Conservation (phyloP, 2,797 vertebrate species). For the Sebastes taczanowskii region DNA sequence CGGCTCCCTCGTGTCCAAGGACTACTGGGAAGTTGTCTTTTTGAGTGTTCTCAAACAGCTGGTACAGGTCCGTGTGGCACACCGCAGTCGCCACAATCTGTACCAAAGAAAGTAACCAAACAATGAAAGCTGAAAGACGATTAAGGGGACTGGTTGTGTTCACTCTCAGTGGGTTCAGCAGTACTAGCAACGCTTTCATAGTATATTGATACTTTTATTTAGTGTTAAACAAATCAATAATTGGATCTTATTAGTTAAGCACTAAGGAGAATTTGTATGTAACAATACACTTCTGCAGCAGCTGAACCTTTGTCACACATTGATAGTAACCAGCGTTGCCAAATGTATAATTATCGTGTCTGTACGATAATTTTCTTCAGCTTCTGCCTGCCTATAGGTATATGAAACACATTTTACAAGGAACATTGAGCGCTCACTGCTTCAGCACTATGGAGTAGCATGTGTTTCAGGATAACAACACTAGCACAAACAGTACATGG, state of each 20-base stretch:
- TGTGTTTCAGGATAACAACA: too few relatives aligned
- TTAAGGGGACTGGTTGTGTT: neutral
- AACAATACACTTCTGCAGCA: neutral
- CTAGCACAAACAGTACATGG: too few relatives aligned
- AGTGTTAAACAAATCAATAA: neutral
- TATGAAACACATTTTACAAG: too few relatives aligned
- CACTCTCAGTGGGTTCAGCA: neutral
- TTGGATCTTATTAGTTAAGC: neutral
- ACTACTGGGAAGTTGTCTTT: slow-evolving; percentile 73
- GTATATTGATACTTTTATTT: neutral
- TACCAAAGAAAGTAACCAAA: neutral
- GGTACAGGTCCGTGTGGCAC: slow-evolving; percentile 81
- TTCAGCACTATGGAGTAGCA: too few relatives aligned
- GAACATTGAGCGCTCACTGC: too few relatives aligned
- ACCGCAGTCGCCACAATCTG: slow-evolving; percentile 81
- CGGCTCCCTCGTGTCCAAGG: slow-evolving; percentile 82
- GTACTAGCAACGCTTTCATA: neutral
- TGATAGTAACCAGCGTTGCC: neutral
- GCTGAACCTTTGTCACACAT: neutral
- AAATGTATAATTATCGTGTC: too few relatives aligned
- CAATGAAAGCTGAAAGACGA: neutral
- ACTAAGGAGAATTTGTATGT: too few relatives aligned
- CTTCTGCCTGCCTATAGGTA: too few relatives aligned
- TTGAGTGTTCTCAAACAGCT: slow-evolving; percentile 65
- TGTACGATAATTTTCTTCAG: too few relatives aligned